Conservation (phyloP, 2,113 vertebrate species). For the Orthochromis malagaraziensis region DNA sequence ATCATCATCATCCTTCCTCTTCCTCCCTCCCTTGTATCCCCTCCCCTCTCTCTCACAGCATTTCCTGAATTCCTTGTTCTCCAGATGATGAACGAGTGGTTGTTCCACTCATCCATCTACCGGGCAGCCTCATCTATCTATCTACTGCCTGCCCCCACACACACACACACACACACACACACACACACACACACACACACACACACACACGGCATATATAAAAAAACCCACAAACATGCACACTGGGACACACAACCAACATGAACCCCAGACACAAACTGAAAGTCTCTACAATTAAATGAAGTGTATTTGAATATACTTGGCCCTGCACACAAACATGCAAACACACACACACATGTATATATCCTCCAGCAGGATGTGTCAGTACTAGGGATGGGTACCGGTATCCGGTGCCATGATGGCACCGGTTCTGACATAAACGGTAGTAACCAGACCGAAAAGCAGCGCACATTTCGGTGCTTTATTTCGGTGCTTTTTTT, state of each 20-base stretch:
- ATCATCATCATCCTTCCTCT: not conserved
- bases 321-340: not conserved
- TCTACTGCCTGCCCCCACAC: slow-evolving; percentile 26
- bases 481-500: too few relatives aligned
- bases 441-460: too few relatives aligned
- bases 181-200: not conserved
- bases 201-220: not conserved
- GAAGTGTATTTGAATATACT: slow-evolving; percentile 66
- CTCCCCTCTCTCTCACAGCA: slow-evolving; percentile 26
- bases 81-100: slow-evolving; percentile 63
- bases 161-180: not conserved
- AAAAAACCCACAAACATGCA: not conserved
- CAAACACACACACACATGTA: not conserved
- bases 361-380: slow-evolving; percentile 46
- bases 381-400: slow-evolving; percentile 20
- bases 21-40: not conserved
- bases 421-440: too few relatives aligned
- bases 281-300: slow-evolving; percentile 24
- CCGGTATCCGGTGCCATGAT: too few relatives aligned
- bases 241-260: not conserved
- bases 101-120: slow-evolving; percentile 67
- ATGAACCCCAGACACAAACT: not conserved
- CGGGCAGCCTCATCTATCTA: slow-evolving; percentile 75
- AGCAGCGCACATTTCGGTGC: too few relatives aligned
- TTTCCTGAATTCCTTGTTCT: slow-evolving; percentile 61